phyloP scores from a whole-genome alignment of 2,113 vertebrate genomes.

The Gymnogyps californianus region DNA sequence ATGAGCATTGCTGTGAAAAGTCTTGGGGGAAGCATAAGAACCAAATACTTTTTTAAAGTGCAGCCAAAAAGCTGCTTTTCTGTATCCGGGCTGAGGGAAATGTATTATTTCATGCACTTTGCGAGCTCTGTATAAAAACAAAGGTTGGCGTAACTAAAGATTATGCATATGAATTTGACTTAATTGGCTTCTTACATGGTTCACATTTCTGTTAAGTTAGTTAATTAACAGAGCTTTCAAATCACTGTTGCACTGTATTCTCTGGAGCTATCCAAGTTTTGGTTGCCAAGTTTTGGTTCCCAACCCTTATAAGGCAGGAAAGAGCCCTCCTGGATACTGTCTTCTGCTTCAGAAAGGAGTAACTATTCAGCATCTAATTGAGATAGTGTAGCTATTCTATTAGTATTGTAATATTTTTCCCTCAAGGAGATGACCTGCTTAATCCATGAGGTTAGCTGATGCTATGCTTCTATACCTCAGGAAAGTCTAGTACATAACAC shows the following conservation, averaged over 20 bases:
- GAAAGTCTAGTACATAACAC: not conserved
- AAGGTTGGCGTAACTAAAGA: not conserved
- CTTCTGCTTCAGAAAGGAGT: not conserved
- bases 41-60: not conserved
- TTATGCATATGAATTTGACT: slow-evolving; percentile 29
- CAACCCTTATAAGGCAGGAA: not conserved
- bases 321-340: not conserved
- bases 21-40: not conserved
- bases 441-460: slow-evolving; percentile 13
- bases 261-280: slow-evolving; percentile 6
- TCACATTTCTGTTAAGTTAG: slow-evolving; percentile 49
- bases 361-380: not conserved
- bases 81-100: not conserved
- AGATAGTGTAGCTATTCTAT: slow-evolving; percentile 1
- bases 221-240: slow-evolving; percentile 57
- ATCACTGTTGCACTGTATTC: not conserved
- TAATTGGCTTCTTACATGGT: slow-evolving; percentile 52
- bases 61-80: not conserved
- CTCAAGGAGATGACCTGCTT: not conserved
- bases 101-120: not conserved
- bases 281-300: not conserved
- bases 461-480: slow-evolving; percentile 6
- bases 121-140: not conserved
- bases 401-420: slow-evolving; percentile 36
- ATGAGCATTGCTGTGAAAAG: not conserved